Base-by-base conservation (phyloP, 2,888 invertebrate species). In the Hydroisotoma schaefferi region DNA sequence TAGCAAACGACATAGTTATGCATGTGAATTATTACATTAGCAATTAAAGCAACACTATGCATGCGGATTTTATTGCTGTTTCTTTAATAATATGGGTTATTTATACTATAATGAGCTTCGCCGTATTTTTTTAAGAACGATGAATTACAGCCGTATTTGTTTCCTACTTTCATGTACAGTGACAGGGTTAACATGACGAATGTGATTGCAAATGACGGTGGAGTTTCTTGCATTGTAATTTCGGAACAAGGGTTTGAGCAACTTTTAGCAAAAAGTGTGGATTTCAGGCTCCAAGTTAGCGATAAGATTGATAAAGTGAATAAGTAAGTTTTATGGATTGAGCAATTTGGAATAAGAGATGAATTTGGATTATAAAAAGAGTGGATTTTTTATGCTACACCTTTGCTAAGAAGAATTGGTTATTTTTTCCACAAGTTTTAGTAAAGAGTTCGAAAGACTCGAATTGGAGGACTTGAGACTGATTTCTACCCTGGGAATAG, bases 401-500 rank as follows among this genome's bases (percentile, higher is more conserved):
- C 15, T 33, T 33, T 8, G 33, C 33, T 33, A 33, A 33, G 10
- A 12, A 33, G 8, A 33, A 33, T 12, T 33, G 10, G 33, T 33
- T 33, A 33, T 33, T 8, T 33, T 43, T 43, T 8, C 18, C 6
- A n/a, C 18, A 6, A n/a, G 22, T 8, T 23, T 47, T 56, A 23
- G 37, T 28, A 56, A 48, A 47, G 47, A 47, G 33, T 47, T 85
- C 75, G 82, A 83, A 26, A 82, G 84, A 66, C 81, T 95, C 28
- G 81, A 85, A 57, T 78, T 95, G 48, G 81, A 83, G 22, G 89
- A 94, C 74, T 79, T 97, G 69, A 87, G 87, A 73, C 84, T 87
- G 60, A 81, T 90, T 22, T 88, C 88, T 27, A 94, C 93, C 0
- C 81, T 95, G 69, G 95, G 95, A 1, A 88, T 94, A n/a, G 95